A percentile compares a stretch with the other conserved stretches of the same genome.
Conservation (phyloP, 2,888 invertebrate species). For the Colletes collaris region DNA sequence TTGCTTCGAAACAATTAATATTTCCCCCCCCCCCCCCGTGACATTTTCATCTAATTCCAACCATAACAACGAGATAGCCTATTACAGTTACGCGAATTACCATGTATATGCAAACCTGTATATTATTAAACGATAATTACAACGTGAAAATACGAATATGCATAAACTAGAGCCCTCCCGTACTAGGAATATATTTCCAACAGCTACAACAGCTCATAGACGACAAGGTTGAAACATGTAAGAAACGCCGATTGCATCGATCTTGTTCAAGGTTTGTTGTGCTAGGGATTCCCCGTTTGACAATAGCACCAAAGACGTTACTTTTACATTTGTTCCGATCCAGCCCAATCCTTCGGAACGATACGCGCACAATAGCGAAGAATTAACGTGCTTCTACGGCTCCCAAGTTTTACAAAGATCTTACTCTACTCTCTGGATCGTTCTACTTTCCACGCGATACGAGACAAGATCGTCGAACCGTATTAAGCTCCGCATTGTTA, state of each 20-base stretch:
- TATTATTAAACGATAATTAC: no score
- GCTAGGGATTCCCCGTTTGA: no score
- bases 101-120: no score
- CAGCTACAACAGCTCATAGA: no score
- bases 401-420: background rate
- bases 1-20: no score
- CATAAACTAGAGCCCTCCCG: background rate
- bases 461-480: constrained; percentile 29
- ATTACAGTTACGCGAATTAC: no score
- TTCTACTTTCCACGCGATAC: constrained; percentile 5
- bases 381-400: constrained; percentile 4
- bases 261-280: background rate
- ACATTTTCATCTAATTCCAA: no score
- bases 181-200: no score
- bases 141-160: no score
- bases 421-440: constrained; percentile 23
- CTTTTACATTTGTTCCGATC: background rate
- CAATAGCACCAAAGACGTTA: background rate
- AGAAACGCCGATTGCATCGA: background rate
- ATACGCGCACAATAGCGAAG: background rate
- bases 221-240: no score
- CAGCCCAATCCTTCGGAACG: background rate
- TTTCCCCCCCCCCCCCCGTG: no score
- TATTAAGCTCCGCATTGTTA: constrained; percentile 32
- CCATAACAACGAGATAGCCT: no score